Evolutionary conservation across 2,113 vertebrate genomes (phyloP), one percentile per base, ranked within the genome.

Genomic region (Lynx canadensis): DNA sequence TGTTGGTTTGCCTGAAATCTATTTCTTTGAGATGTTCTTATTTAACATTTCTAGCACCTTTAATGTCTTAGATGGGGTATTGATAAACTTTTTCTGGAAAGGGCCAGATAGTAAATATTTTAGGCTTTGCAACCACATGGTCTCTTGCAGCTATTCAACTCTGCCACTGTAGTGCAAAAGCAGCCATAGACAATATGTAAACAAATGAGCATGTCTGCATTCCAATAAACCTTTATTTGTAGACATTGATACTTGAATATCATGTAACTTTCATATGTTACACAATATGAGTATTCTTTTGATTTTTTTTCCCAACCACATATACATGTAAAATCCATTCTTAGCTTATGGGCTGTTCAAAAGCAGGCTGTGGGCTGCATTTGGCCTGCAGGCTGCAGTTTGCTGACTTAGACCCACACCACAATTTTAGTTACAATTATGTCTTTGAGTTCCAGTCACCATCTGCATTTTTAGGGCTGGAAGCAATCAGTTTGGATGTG

Each of bases 21-120:
- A 57, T 83, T 93, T 89, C 45, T 96, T 80, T 83, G 79, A 76
- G 55, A 57, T 90, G 21, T 55, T 95, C 15, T 94, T 91, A 69
- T 68, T 60, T 95, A 82, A 55, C 11, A 68, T 60, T 52, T 85
- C 31, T 74, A 90, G 82, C 23, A 52, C 19, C 13, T 90, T 95
- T 73, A 66, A 19, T 7, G 15, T 71, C 33, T 88, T 84, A 91
- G 41, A 55, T 23, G 3, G 82, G 88, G 10, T 66, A 80, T 12
- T 31, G 8, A 63, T 9, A 29, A 41, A 0, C 29, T 86, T 90
- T 78, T 57, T 12, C 27, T 45, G 27, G 29, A 50, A 94, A 95
- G n/a, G 38, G 23, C 23, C 27, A 29, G 15, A 55, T 18, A 66
- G 23, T 73, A 92, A 87, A 48, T 52, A 78, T 55, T 63, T 82